A percentile compares a stretch with the other conserved stretches of the same genome.
phyloP scores from a whole-genome alignment of 2,888 invertebrate species.

The Strigamia crassipes region DNA sequence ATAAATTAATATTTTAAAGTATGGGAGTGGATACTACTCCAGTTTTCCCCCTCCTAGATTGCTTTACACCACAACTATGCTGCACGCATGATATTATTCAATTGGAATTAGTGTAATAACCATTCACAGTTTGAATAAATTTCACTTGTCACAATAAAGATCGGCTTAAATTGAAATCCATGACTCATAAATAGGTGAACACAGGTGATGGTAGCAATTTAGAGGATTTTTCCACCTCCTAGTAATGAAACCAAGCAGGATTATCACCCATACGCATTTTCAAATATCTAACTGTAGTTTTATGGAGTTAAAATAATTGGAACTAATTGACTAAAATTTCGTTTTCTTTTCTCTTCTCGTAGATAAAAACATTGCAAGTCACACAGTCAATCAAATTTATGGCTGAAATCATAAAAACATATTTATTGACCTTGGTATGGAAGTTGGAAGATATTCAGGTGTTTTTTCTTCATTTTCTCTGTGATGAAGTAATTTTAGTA shows the following conservation, averaged over 20 bases:
- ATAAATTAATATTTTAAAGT: not conserved
- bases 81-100: not conserved
- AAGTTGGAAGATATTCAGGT: not conserved
- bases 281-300: not conserved
- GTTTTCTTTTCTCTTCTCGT: not conserved
- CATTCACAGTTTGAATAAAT: not conserved
- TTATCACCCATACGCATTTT: not conserved
- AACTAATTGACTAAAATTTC: not conserved
- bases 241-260: not conserved
- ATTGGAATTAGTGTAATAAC: constrained; percentile 1
- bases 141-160: constrained; percentile 1
- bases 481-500: constrained; percentile 36
- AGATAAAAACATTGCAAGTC: not conserved
- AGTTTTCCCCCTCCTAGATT: too few relatives aligned
- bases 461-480: not conserved
- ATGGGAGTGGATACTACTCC: too few relatives aligned
- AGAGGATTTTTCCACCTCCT: not conserved
- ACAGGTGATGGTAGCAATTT: constrained; percentile 35
- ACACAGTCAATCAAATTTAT: not conserved
- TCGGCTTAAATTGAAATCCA: constrained; percentile 31
- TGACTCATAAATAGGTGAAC: constrained; percentile 23
- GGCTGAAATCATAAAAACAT: not conserved
- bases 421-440: constrained; percentile 28
- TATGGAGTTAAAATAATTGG: not conserved
- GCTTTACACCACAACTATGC: not conserved